Evolutionary conservation across 2,797 vertebrate species (phyloP).

Genomic region (Macropus fuliginosus): DNA sequence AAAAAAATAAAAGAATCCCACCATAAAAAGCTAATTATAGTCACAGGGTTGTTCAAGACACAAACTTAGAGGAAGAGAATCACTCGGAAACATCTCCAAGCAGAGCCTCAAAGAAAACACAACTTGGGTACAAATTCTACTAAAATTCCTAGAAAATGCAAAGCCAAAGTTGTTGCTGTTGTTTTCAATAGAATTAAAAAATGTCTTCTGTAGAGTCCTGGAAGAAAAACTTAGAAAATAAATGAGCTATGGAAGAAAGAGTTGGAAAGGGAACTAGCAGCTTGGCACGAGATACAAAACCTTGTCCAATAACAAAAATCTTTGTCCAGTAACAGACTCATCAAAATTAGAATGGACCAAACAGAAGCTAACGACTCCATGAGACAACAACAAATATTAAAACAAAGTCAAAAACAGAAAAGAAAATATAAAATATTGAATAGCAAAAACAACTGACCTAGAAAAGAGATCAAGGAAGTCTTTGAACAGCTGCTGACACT

Average conservation of each 20-base stretch:
- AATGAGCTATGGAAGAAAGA: background rate
- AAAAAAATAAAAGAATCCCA: background rate
- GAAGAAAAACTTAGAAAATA: background rate
- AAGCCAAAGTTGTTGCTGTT: background rate
- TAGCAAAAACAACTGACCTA: background rate
- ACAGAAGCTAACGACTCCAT: background rate
- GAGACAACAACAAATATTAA: background rate
- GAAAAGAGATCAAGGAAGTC: background rate
- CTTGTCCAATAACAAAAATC: background rate
- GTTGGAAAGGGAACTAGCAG: background rate
- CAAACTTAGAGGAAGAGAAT: background rate
- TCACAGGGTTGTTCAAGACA: background rate
- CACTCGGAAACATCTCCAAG: background rate
- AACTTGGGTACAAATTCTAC: background rate
- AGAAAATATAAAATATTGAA: background rate
- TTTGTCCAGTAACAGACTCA: background rate
- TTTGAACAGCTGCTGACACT: background rate
- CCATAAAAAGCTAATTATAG: background rate
- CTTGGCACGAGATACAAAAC: background rate
- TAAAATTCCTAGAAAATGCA: background rate
- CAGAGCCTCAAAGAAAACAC: background rate
- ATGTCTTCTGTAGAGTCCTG: background rate
- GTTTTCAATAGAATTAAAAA: background rate
- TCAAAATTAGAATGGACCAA: background rate
- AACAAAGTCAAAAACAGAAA: background rate